A percentile compares a stretch with the other conserved stretches of the same genome.
Conservation (phyloP, 2,888 invertebrate species). For the Smittia sp. region DNA sequence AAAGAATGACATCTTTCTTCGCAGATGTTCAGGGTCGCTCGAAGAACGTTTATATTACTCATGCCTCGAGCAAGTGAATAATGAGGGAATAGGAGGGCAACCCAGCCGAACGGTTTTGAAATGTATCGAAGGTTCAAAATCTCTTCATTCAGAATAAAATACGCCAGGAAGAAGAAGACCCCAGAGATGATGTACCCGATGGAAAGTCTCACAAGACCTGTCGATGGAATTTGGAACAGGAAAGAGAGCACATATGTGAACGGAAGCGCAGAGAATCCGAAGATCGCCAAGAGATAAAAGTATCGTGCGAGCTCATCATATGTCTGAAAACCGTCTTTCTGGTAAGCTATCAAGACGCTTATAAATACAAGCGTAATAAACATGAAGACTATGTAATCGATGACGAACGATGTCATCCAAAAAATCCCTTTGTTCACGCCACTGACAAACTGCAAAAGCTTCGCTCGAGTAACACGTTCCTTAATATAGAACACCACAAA, state of each 20-base stretch:
- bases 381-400: conserved; percentile 65
- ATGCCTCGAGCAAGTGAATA: conserved; percentile 59
- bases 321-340: conserved; percentile 61
- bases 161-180: conserved; percentile 48
- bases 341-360: conserved; percentile 63
- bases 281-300: conserved; percentile 62
- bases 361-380: conserved; percentile 59
- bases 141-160: conserved; percentile 60
- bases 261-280: conserved; percentile 71
- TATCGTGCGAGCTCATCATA: conserved; percentile 54
- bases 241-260: conserved; percentile 68
- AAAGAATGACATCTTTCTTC: conserved; percentile 48
- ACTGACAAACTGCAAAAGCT: conserved; percentile 69
- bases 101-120: conserved; percentile 61
- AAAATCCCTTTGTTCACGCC: conserved; percentile 65
- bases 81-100: conserved; percentile 71
- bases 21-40: conserved; percentile 47
- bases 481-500: conserved; percentile 46
- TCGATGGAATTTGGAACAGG: conserved; percentile 68
- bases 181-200: conserved; percentile 72
- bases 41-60: conserved; percentile 49
- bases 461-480: conserved; percentile 66
- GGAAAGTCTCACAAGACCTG: conserved; percentile 71
- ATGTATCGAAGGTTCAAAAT: conserved; percentile 59
- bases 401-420: conserved; percentile 68